Conservation (phyloP, 1,140 invertebrate species). For the Wiebesia pumilae region DNA sequence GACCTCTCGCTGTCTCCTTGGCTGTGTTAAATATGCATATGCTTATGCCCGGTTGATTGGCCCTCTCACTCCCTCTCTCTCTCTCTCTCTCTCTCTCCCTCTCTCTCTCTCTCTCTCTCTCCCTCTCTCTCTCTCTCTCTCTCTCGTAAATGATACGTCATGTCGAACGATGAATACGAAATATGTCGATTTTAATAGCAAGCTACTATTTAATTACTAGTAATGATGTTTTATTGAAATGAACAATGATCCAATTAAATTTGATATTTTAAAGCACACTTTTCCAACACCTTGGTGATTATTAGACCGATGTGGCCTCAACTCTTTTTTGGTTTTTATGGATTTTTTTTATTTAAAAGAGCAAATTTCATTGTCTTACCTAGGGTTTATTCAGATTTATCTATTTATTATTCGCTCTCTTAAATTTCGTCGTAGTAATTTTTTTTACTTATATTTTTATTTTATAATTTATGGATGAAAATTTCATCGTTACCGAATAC, state of each 20-base stretch:
- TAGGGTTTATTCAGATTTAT: background rate
- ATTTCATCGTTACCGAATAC: background rate
- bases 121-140: background rate
- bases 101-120: background rate
- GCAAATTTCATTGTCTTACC: background rate
- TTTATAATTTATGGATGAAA: background rate
- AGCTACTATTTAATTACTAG: background rate
- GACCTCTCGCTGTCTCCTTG: background rate
- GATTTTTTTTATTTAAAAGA: slow-evolving; percentile 41
- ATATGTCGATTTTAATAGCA: background rate
- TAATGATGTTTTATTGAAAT: background rate
- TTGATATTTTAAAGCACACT: background rate
- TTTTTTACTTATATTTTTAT: background rate
- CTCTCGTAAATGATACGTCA: background rate
- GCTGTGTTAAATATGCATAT: background rate
- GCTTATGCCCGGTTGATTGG: background rate
- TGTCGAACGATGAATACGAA: background rate
- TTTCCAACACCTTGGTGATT: slow-evolving; percentile 5
- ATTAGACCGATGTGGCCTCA: background rate
- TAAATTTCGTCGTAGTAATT: background rate
- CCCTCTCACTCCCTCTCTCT: background rate
- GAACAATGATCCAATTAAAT: background rate
- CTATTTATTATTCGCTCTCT: background rate
- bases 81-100: background rate
- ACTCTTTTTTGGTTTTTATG: slow-evolving; percentile 34